Base-by-base conservation (phyloP, 2,113 vertebrate genomes). In the Oostethus manadensis region DNA sequence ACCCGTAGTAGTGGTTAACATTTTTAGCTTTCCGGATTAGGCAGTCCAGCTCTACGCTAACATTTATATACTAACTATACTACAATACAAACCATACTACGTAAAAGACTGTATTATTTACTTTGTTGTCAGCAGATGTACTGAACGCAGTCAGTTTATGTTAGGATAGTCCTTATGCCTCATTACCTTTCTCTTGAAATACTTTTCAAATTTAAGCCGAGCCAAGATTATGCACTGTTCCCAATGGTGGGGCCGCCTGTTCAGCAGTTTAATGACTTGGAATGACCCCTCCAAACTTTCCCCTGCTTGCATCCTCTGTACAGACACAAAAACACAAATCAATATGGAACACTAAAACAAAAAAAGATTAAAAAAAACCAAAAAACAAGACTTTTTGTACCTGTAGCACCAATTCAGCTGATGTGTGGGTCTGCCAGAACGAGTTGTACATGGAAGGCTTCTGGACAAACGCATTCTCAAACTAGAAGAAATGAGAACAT, bases 141-240 rank as follows among this genome's bases (percentile, higher is more conserved):
- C 38, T 3, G 9, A 40, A 13, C 14, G 1, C 11, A 42, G 38
- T 13, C 38, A 40, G 38, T 40, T 40, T 40, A 11, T 40, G 10
- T 40, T 11, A 50, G 9, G 33, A 55, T 17, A 11, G 4, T 13
- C n/a, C 6, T 17, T n/a, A n/a, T 40, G 29, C 26, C 26, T 45
- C 38, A 10, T 70, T 85, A 98, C 97, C 95, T 99, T 99, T 87
- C 92, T 96, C 77, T 92, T 97, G 84, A 98, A 99, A 84, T 99
- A 99, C 66, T 99, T 99, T 73, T 99, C 95, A 80, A 99, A 99
- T 78, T 99, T 99, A 66, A 94, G 81, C 86, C 96, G 94, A 72
- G 93, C 95, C 59, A 95, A 68, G 56, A 89, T 62, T 56, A 99
- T 78, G 80, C 97, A 99, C 0, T 97, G 92, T 38, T 86, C 81